Evolutionary conservation across 2,113 vertebrate species (phyloP), one percentile per base, ranked within the genome.

Genomic region (Plecotus auritus): DNA sequence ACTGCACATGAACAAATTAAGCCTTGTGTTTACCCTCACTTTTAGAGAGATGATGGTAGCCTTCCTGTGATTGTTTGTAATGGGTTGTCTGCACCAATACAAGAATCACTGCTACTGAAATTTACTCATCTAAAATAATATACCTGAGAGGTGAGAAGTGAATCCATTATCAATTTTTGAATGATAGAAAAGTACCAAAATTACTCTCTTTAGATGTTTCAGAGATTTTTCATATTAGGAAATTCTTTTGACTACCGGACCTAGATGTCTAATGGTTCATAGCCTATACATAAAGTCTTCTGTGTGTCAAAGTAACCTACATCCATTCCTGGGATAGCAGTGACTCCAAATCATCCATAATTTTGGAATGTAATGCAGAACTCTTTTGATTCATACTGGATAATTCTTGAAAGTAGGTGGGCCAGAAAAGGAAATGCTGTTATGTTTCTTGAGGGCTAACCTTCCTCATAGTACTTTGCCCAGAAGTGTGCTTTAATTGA

Each of bases 101-200:
- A 72, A 94, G 76, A 96, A 86, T 73, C 13, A 22, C 42, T 83
- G 80, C 59, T 37, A 45, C 47, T 4, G 28, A 93, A 96, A 97
- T 89, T 85, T 76, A 77, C 18, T 94, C 67, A 81, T 86, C 91
- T 87, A 94, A 92, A 96, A 97, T 94, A 88, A 95, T 93, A 91
- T 67, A 91, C 56, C 83, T 81, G 30, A 10, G 49, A 96, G 37
- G 56, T 30, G 20, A 96, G 54, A 94, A 95, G 40, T 2, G 6
- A 94, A 86, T 92, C 9, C 0, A 17, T 91, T 96, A 91, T 85
- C 92, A 93, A 93, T 97, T 96, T 96, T 72, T 87, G 92, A 96
- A 95, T 95, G 87, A 95, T 72, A 96, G 83, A 84, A 95, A 96
- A 96, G 64, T 95, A 17, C 37, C 72, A 73, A 94, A 94, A 95